These are phyloP conservation scores for Lucilia sericata DNA, from an alignment of 1,140 invertebrate species.

Conservation along the genomic window DNA sequence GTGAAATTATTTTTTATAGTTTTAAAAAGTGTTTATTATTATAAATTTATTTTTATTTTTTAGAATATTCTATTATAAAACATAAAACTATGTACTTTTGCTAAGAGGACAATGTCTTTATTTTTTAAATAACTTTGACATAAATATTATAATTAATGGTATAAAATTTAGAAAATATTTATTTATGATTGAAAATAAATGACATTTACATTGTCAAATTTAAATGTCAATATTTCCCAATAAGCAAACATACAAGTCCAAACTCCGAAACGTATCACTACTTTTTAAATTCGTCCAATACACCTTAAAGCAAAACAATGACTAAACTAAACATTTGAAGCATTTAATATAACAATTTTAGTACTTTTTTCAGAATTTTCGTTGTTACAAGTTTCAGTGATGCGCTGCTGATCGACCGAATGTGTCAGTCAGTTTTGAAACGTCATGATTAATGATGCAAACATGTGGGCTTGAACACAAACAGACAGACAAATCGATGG, in stretches of 20 bases:
- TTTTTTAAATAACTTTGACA: not conserved
- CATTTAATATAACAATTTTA: not conserved
- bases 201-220: slow-evolving; percentile 40
- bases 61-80: too few species aligned
- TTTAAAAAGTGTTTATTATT: too few species aligned
- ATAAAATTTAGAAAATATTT: not conserved
- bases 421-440: slow-evolving; percentile 50
- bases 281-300: not conserved
- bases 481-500: not conserved
- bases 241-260: not conserved
- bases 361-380: not conserved
- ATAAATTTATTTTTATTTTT: too few species aligned
- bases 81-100: too few species aligned
- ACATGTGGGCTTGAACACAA: slow-evolving; percentile 48
- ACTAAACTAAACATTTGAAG: not conserved
- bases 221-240: slow-evolving; percentile 22
- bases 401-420: slow-evolving; percentile 49
- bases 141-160: not conserved
- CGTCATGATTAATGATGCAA: slow-evolving; percentile 50
- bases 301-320: not conserved
- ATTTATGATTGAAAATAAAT: slow-evolving; percentile 34
- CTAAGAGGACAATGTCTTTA: too few species aligned
- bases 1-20: too few species aligned
- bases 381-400: slow-evolving; percentile 45
- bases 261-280: not conserved